Percentiles rank a stretch among this genome's conserved stretches.
Conservation (phyloP, 2,888 invertebrate genomes). For the Chloromyia formosa region DNA sequence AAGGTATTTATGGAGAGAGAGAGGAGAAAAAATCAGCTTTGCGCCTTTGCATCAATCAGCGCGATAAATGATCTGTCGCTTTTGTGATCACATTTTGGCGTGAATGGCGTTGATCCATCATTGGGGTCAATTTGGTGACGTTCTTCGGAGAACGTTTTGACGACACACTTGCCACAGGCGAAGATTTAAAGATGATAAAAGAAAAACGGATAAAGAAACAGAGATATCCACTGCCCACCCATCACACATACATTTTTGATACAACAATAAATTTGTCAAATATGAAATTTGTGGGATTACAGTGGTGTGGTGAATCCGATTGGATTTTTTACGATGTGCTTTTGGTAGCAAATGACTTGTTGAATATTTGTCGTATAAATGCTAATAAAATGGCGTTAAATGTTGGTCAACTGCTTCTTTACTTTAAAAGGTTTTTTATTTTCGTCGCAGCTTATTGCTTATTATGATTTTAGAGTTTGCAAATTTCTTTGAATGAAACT, state of each 20-base stretch:
- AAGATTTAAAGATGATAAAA: no score
- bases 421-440: background rate
- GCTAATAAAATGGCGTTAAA: background rate
- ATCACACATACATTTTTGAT: no score
- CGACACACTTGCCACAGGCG: conserved; percentile 11
- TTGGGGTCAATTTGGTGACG: background rate
- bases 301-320: background rate
- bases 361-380: background rate
- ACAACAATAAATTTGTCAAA: background rate
- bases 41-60: no score
- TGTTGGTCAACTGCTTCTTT: background rate
- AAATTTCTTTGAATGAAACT: no score
- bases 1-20: no score
- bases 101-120: conserved; percentile 9
- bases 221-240: no score
- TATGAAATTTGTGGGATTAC: background rate
- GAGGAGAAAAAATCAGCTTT: no score
- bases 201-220: background rate
- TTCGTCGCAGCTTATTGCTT: no score
- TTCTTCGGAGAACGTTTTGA: background rate
- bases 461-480: no score
- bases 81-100: conserved; percentile 9
- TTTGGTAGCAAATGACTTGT: background rate
- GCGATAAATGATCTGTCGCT: no score
- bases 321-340: background rate